Conservation (phyloP, 1,140 invertebrate species). For the Macrotrachela quadricornifera region DNA sequence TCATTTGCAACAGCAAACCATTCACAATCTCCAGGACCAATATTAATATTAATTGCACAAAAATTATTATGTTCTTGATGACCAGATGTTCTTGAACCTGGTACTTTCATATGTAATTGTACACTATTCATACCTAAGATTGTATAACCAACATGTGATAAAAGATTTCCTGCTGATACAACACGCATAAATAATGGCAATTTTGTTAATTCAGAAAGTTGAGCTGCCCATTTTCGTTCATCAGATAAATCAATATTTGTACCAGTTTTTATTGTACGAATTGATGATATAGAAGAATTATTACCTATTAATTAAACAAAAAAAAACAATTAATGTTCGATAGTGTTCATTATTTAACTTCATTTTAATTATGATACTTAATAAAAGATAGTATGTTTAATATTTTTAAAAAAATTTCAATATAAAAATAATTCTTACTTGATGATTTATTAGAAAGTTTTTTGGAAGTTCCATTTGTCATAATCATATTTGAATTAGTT, state of each 20-base stretch:
- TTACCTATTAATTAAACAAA: background rate
- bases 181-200: slow-evolving; percentile 78
- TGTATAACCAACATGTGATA: slow-evolving; percentile 91
- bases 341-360: background rate
- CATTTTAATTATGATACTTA: too few relatives aligned
- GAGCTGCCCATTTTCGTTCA: slow-evolving; percentile 76
- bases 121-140: slow-evolving; percentile 99
- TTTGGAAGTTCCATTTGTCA: background rate
- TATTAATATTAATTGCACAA: slow-evolving; percentile 98
- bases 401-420: too few relatives aligned
- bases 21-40: slow-evolving; percentile 98
- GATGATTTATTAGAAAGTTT: background rate
- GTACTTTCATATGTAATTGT: slow-evolving; percentile 90
- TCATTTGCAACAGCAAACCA: slow-evolving; percentile 86
- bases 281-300: background rate
- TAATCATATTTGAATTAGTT: background rate
- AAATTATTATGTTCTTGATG: slow-evolving; percentile 99
- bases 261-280: slow-evolving; percentile 52
- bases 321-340: too few relatives aligned
- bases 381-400: too few relatives aligned
- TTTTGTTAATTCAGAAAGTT: slow-evolving; percentile 82
- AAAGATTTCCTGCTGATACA: slow-evolving; percentile 83
- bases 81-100: slow-evolving; percentile 34
- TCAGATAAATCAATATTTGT: slow-evolving; percentile 99
- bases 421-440: background rate